phyloP scores from a whole-genome alignment of 2,113 vertebrate genomes.

The Hemicordylus capensis region DNA sequence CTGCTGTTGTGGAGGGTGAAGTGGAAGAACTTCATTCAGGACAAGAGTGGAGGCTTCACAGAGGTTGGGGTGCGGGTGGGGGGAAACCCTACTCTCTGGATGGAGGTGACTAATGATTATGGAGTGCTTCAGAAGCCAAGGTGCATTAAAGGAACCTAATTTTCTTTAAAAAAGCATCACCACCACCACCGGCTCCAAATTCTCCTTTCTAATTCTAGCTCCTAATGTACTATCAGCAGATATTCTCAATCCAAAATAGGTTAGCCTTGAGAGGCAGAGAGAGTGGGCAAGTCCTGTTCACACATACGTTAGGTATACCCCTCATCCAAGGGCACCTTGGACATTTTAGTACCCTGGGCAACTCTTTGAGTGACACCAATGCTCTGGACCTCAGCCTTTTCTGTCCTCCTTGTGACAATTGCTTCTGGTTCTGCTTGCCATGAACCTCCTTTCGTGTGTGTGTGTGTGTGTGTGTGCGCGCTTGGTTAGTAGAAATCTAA shows the following conservation, averaged over 20 bases:
- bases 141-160: not conserved
- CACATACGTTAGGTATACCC: too few relatives aligned
- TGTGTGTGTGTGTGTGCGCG: not conserved
- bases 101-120: not conserved
- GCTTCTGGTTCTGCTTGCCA: not conserved
- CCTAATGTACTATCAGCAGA: not conserved
- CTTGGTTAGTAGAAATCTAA: not conserved
- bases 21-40: rapidly evolving
- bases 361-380: not conserved
- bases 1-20: not conserved
- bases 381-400: not conserved
- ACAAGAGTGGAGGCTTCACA: too few relatives aligned
- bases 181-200: not conserved
- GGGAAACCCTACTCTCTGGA: too few relatives aligned
- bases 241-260: not conserved
- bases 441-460: not conserved
- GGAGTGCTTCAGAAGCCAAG: not conserved
- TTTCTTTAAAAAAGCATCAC: not conserved
- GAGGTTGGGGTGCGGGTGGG: not conserved
- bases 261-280: not conserved
- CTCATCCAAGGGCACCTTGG: not conserved
- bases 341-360: not conserved
- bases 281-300: not conserved
- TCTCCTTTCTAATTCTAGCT: not conserved
- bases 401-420: not conserved